Evolutionary conservation across 2,113 vertebrate genomes (phyloP).

Genomic region (Lampris megalopsis): DNA sequence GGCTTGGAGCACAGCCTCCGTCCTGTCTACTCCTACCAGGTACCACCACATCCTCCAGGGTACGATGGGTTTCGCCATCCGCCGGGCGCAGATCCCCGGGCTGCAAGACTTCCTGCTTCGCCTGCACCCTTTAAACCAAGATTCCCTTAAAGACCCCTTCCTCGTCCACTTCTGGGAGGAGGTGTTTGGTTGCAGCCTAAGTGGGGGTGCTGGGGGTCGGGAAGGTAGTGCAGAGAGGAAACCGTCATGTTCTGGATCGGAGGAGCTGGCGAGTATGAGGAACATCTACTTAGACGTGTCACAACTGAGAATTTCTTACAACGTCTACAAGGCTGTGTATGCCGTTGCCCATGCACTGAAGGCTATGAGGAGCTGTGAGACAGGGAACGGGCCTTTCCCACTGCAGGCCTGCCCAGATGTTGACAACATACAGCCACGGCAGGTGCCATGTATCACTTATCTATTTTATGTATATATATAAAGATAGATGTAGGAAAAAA

Average conservation of each 20-base stretch:
- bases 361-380: slow-evolving; percentile 72
- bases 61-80: slow-evolving; percentile 84
- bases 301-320: slow-evolving; percentile 85
- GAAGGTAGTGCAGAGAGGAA: slow-evolving; percentile 23
- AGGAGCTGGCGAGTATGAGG: slow-evolving; percentile 68
- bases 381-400: slow-evolving; percentile 68
- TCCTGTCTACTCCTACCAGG: slow-evolving; percentile 75
- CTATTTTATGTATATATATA: background rate
- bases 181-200: slow-evolving; percentile 80
- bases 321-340: slow-evolving; percentile 85
- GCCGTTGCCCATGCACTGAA: slow-evolving; percentile 78
- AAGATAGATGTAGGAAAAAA: too few species aligned
- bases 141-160: slow-evolving; percentile 72
- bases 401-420: slow-evolving; percentile 68
- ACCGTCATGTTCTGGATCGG: slow-evolving; percentile 77
- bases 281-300: slow-evolving; percentile 84
- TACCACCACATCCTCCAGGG: slow-evolving; percentile 79
- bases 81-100: slow-evolving; percentile 74
- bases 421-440: slow-evolving; percentile 74
- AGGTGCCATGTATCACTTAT: slow-evolving; percentile 65
- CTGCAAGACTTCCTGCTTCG: slow-evolving; percentile 80
- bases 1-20: slow-evolving; percentile 84
- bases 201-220: slow-evolving; percentile 16
- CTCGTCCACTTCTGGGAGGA: slow-evolving; percentile 82
- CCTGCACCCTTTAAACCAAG: slow-evolving; percentile 69